Conservation (phyloP, 2,888 invertebrate genomes). For the Mimachlamys varia region DNA sequence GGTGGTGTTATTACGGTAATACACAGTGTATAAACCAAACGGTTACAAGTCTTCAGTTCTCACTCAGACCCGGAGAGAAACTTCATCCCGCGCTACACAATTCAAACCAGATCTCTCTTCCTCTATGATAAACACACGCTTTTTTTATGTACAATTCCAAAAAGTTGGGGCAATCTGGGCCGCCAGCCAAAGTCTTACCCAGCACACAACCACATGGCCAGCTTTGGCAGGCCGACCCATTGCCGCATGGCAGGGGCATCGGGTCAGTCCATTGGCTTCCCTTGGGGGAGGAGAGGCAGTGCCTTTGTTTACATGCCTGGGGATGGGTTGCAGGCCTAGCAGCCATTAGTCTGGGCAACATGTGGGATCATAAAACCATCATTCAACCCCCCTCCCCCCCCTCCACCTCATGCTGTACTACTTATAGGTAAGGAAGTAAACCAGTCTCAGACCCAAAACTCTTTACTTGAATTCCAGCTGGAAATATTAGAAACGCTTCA, state of each 20-base stretch:
- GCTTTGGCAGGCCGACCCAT: constrained; percentile 16
- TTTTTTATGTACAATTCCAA: constrained; percentile 37
- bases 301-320: constrained; percentile 17
- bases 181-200: constrained; percentile 37
- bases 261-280: not conserved
- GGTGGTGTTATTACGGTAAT: not conserved
- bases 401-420: not conserved
- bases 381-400: not conserved
- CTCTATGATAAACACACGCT: constrained; percentile 28
- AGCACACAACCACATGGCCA: constrained; percentile 36
- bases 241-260: not conserved
- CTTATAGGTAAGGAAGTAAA: not conserved
- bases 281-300: not conserved
- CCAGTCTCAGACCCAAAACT: not conserved
- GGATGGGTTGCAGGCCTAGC: not conserved
- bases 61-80: not conserved
- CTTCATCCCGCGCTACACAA: not conserved
- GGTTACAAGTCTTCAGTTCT: too few relatives aligned
- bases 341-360: constrained; percentile 15
- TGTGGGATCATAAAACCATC: not conserved
- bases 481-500: too few relatives aligned
- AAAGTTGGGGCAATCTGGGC: constrained; percentile 38
- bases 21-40: not conserved
- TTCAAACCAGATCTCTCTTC: constrained; percentile 13
- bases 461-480: not conserved